Evolutionary conservation across 2,113 vertebrate genomes (phyloP).

Genomic region (Toxotes jaculatrix): DNA sequence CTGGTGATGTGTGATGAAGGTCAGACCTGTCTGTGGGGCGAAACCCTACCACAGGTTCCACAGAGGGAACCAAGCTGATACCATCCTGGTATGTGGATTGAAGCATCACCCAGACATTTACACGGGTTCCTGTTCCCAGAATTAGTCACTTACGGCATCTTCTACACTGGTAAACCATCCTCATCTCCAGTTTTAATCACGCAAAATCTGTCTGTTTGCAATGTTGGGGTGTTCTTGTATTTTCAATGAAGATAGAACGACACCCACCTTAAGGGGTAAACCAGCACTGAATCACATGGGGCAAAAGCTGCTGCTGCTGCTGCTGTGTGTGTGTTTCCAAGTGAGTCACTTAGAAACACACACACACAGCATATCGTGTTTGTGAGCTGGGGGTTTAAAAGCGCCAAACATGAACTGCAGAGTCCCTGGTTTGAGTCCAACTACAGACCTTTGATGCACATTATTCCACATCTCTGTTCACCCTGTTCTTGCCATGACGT

Average conservation of each 20-base stretch:
- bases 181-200: not conserved
- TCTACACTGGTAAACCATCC: not conserved
- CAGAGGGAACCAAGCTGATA: constrained; percentile 48
- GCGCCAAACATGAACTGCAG: too few species aligned
- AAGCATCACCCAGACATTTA: constrained; percentile 43
- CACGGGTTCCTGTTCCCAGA: constrained; percentile 22
- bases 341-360: not conserved
- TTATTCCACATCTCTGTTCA: not conserved
- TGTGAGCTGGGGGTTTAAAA: not conserved
- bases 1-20: constrained; percentile 90
- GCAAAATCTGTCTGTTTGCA: not conserved
- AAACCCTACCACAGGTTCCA: constrained; percentile 68
- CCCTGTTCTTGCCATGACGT: too few species aligned
- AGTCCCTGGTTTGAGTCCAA: too few species aligned
- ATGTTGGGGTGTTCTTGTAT: not conserved
- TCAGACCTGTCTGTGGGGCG: constrained; percentile 77
- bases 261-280: not conserved
- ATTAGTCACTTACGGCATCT: constrained; percentile 2
- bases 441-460: not conserved
- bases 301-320: not conserved
- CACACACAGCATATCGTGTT: too few species aligned
- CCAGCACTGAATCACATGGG: not conserved
- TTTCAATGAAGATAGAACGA: not conserved
- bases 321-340: too few species aligned
- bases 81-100: constrained; percentile 35